These are phyloP conservation scores for Drosophila dives DNA, from an alignment of 2,888 invertebrate genomes.

Conservation along the genomic window DNA sequence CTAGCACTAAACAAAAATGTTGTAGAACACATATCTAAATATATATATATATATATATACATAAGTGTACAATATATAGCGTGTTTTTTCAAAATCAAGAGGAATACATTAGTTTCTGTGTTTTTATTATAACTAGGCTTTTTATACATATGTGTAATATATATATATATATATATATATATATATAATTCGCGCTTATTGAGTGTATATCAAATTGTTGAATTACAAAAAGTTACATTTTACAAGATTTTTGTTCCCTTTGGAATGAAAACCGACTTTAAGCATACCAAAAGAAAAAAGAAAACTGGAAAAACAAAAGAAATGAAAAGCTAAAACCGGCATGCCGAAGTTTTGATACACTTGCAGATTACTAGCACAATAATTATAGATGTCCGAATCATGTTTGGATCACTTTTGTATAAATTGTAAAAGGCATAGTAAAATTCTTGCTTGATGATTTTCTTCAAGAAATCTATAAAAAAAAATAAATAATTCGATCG, in stretches of 20 bases:
- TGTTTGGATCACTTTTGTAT: neutral
- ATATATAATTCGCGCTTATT: conserved; percentile 28
- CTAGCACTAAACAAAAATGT: conserved; percentile 56
- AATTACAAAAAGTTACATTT: conserved; percentile 35
- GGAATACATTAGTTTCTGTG: conserved; percentile 41
- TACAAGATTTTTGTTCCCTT: conserved; percentile 66
- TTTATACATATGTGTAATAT: conserved; percentile 25
- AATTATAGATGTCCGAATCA: neutral
- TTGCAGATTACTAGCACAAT: conserved; percentile 8
- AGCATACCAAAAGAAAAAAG: conserved; percentile 25
- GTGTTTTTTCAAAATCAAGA: conserved; percentile 50
- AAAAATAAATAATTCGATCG: neutral
- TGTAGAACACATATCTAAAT: conserved; percentile 54
- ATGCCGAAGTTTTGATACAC: conserved; percentile 3
- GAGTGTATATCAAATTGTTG: conserved; percentile 40
- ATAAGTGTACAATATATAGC: conserved; percentile 32
- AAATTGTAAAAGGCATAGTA: conserved; percentile 1
- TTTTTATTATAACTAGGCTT: conserved; percentile 47
- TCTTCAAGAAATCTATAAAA: neutral
- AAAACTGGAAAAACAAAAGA: neutral
- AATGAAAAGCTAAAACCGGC: conserved; percentile 16
- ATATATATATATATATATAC: conserved; percentile 27
- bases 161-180: neutral
- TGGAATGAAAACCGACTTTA: conserved; percentile 62
- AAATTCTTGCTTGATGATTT: neutral